phyloP scores from a whole-genome alignment of 1,140 invertebrate species.

The Antheraea mylitta region DNA sequence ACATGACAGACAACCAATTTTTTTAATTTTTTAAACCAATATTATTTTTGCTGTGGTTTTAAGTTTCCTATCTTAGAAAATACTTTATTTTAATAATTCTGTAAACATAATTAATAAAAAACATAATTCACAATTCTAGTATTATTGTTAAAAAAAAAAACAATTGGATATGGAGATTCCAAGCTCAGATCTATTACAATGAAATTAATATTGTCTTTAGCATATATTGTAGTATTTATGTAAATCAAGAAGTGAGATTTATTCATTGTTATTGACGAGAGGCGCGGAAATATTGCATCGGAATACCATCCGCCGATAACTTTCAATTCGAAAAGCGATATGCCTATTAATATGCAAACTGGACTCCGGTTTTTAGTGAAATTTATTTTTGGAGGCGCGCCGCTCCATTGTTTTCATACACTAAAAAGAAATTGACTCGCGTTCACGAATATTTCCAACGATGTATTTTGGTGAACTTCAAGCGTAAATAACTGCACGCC shows the following conservation, averaged over 20 bases:
- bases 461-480: not conserved
- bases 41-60: no score
- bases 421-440: not conserved
- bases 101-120: no score
- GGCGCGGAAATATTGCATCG: not conserved
- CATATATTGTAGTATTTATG: not conserved
- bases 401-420: not conserved
- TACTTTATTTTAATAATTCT: no score
- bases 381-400: not conserved
- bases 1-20: no score
- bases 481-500: not conserved
- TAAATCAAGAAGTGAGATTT: not conserved
- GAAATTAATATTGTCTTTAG: no score
- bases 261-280: not conserved
- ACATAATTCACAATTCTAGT: no score
- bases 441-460: not conserved
- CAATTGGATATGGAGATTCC: no score
- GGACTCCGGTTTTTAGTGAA: conserved; percentile 1
- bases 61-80: no score
- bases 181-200: no score
- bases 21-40: no score
- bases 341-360: conserved; percentile 3
- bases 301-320: not conserved
- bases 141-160: no score
- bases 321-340: conserved; percentile 1